Evolutionary conservation across 2,888 invertebrate genomes (phyloP).

Genomic region (Troides helena): DNA sequence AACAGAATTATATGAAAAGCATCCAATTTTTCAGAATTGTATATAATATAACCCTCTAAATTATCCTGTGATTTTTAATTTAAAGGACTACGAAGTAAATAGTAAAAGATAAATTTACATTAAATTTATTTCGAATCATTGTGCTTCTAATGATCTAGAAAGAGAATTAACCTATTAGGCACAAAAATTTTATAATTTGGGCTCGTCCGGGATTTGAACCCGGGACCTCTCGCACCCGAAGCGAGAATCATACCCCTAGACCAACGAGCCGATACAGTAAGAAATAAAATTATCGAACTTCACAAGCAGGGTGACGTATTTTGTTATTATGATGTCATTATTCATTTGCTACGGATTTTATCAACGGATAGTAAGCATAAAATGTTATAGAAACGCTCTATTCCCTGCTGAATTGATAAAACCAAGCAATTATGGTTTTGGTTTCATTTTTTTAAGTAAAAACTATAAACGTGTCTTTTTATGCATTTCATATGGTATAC

Average conservation of each 20-base stretch:
- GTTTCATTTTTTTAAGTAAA: no score
- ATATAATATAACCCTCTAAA: no score
- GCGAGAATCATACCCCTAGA: conserved; percentile 82
- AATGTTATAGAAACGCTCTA: background rate
- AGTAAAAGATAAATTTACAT: background rate
- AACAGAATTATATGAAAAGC: no score
- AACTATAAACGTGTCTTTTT: no score
- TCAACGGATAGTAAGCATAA: conserved; percentile 23
- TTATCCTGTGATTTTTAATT: no score
- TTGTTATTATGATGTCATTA: background rate
- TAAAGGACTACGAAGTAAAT: no score
- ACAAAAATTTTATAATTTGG: conserved; percentile 40
- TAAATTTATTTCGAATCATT: background rate
- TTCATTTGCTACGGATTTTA: conserved; percentile 7
- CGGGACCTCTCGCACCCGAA: conserved; percentile 82
- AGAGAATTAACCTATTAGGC: background rate
- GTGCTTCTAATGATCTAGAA: background rate
- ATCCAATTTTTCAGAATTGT: no score
- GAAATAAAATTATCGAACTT: conserved; percentile 1
- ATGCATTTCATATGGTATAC: no score
- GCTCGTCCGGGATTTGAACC: conserved; percentile 82
- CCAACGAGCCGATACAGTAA: conserved; percentile 69
- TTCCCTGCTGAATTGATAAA: background rate
- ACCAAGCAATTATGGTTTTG: background rate
- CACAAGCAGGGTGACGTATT: background rate